Evolutionary conservation across 2,797 vertebrate genomes (phyloP).

Genomic region (Dendrocincla tyrannina): DNA sequence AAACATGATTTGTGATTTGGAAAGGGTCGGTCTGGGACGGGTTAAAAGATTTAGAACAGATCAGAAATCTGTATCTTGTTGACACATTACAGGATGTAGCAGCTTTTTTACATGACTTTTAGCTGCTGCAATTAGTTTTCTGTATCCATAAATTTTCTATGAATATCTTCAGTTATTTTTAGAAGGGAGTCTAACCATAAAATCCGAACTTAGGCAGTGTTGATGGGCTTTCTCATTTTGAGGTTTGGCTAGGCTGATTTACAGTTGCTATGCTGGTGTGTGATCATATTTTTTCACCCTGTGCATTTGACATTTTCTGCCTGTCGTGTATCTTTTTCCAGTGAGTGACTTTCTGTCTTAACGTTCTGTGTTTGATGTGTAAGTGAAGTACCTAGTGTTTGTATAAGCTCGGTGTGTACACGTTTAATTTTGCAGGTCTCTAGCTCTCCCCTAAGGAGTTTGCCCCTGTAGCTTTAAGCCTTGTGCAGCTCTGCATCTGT

Average conservation of each 20-base stretch:
- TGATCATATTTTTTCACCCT: accelerated
- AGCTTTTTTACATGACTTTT: neutral
- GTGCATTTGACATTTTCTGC: neutral
- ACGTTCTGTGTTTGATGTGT: accelerated
- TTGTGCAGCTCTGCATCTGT: neutral
- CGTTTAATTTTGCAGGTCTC: neutral
- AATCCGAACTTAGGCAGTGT: neutral
- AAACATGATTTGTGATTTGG: neutral
- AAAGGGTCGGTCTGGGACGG: neutral
- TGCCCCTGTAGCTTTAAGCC: neutral
- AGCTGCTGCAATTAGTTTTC: neutral
- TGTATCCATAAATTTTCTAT: neutral
- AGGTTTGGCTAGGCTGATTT: neutral
- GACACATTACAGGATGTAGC: neutral
- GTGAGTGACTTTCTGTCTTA: neutral
- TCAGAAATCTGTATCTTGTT: neutral
- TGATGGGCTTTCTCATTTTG: neutral
- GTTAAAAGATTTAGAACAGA: neutral
- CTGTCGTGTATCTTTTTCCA: neutral
- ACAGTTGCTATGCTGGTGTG: neutral
- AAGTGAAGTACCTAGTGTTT: neutral
- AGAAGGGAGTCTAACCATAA: neutral
- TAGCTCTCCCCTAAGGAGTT: neutral
- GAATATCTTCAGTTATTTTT: neutral
- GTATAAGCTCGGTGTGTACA: neutral